Conservation (phyloP, 92 coral and sea anemone genomes). For the Palythoa grandiflora region DNA sequence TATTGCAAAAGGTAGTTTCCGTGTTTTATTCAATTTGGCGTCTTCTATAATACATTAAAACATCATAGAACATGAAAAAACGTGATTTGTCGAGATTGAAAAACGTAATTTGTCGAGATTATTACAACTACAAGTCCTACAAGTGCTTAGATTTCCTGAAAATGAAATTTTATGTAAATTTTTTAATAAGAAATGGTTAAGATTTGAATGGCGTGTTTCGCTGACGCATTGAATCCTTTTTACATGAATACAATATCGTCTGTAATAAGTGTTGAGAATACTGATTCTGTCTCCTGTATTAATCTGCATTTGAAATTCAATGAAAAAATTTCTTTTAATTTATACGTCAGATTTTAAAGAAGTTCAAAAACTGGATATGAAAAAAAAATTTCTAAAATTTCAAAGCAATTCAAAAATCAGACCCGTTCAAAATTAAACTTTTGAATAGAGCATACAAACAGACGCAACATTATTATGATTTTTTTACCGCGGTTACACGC, state of each 20-base stretch:
- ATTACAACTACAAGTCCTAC: no score
- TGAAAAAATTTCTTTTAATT: background rate
- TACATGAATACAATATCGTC: background rate
- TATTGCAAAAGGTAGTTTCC: background rate
- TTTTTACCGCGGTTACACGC: no score
- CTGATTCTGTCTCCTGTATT: background rate
- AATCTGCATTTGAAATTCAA: background rate
- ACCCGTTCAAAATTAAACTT: no score
- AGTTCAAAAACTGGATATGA: no score
- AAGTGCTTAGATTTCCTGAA: background rate
- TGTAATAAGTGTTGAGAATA: background rate
- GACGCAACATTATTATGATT: no score
- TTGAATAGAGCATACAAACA: no score
- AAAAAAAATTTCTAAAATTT: no score
- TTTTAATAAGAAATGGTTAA: background rate
- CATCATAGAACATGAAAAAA: background rate
- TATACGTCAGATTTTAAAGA: no score
- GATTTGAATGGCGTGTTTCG: background rate
- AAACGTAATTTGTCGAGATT: background rate
- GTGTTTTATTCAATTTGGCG: background rate
- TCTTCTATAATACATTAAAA: background rate
- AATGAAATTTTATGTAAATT: background rate
- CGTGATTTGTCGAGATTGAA: background rate
- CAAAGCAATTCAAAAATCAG: no score
- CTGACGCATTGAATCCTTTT: background rate